Evolutionary conservation across 2,113 vertebrate species (phyloP), one percentile per base, ranked within the genome.

Genomic region (Siniperca chuatsi): DNA sequence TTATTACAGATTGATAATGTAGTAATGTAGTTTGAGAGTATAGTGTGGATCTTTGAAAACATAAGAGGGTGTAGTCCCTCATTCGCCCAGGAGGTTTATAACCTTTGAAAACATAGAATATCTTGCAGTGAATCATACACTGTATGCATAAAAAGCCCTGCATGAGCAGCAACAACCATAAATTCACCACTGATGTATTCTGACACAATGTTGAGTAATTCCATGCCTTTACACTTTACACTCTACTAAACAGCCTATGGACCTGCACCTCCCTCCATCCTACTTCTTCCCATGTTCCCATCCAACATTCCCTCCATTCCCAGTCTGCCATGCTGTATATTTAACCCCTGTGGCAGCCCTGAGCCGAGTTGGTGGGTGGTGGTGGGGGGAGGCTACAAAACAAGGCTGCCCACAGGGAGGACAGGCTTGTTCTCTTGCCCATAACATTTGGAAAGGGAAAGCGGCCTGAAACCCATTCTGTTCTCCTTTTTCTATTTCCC

Each of bases 371-470:
- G 42, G 75, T 64, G 64, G 73, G 54, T 78, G 67, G 67, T 71
- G 48, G 50, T 16, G 23, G n/a, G 44, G 52, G 64, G 50, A 23
- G 62, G 74, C 37, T 50, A 64, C 50, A 82, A 74, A 87, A 77
- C 9, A n/a, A 78, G 37, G n/a, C 50, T 66, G 50, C 76, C 73
- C 64, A 71, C 35, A 40, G 50, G 52, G 71, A 67, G 55, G 70
- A 66, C 60, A 76, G 60, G 37, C 40, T 77, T 84, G 16, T 79
- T 83, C 21, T 87, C n/a, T 83, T 88, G 75, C 52, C 79, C 37
- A 58, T 79, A 61, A 50, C 50, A 60, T 62, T 87, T 81, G 42
- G 48, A 79, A 60, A 15, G 20, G 1, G 20, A 9, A 76, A 44
- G 50, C 55, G 2, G n/a, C 62, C 84, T 88, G 64, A 87, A 89